These are phyloP conservation scores for Turnix velox DNA, from an alignment of 2,113 vertebrate species.

Conservation along the genomic window DNA sequence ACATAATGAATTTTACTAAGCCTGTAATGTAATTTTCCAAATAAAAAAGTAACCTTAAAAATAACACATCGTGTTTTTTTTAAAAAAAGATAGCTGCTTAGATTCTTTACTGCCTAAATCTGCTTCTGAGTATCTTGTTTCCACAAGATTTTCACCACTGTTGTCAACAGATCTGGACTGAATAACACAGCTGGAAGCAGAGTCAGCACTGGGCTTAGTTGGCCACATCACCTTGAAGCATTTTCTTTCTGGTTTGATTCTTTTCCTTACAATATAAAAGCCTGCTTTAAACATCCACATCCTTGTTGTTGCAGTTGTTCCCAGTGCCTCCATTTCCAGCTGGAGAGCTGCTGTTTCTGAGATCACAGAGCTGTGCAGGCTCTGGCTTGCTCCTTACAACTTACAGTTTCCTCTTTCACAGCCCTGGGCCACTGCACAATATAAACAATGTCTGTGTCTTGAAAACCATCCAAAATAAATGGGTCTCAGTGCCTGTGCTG, in stretches of 20 bases:
- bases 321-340: not conserved
- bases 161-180: not conserved
- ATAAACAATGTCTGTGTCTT: conserved; percentile 55
- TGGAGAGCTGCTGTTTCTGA: conserved; percentile 6
- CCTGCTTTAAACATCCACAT: not conserved
- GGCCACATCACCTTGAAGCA: not conserved
- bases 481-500: not conserved
- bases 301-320: not conserved
- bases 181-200: not conserved
- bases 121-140: not conserved
- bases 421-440: not conserved
- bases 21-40: not conserved
- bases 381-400: not conserved
- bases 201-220: not conserved
- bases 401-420: conserved; percentile 32
- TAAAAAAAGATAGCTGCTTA: not conserved
- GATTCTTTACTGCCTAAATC: not conserved
- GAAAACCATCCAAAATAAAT: conserved; percentile 51
- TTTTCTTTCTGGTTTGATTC: not conserved
- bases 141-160: not conserved
- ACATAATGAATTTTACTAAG: not conserved
- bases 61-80: not conserved
- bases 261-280: not conserved
- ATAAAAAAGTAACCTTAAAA: not conserved
- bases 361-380: not conserved